Conservation (phyloP, 2,797 vertebrate species). For the Paguma larvata region DNA sequence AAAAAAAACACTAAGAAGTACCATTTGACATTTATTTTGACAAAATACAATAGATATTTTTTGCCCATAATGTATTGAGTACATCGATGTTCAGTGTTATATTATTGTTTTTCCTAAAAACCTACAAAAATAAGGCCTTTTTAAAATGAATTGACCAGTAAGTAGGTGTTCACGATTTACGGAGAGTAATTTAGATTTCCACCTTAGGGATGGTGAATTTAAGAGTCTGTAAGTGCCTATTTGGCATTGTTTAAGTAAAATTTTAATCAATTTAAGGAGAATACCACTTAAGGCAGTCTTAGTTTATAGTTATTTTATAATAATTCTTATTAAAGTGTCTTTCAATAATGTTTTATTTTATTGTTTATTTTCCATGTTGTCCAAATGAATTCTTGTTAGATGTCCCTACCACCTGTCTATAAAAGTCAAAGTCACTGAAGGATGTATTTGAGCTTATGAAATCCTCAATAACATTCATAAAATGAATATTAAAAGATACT, state of each 20-base stretch:
- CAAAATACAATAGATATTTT: neutral
- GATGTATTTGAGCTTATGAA: neutral
- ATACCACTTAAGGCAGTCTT: neutral
- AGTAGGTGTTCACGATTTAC: neutral
- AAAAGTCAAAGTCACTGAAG: neutral
- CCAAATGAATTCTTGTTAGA: neutral
- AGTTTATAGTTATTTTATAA: neutral
- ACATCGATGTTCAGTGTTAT: neutral
- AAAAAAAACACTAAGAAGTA: neutral
- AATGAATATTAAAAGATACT: constrained; percentile 25
- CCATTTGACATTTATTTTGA: neutral
- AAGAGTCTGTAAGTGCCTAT: neutral
- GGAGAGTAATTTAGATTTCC: constrained; percentile 1
- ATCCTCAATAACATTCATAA: neutral
- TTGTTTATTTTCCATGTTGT: neutral
- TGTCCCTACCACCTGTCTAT: neutral
- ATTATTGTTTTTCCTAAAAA: neutral
- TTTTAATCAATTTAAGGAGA: constrained; percentile 30
- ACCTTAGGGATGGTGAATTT: neutral
- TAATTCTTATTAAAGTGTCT: neutral
- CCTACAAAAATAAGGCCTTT: neutral
- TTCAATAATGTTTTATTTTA: constrained; percentile 25
- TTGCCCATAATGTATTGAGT: neutral
- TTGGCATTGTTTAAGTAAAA: constrained; percentile 12
- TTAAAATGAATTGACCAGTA: constrained; percentile 3